Evolutionary conservation across 2,888 invertebrate species (phyloP), one percentile per base, ranked within the genome.

Genomic region (Linnaemya tessellans): DNA sequence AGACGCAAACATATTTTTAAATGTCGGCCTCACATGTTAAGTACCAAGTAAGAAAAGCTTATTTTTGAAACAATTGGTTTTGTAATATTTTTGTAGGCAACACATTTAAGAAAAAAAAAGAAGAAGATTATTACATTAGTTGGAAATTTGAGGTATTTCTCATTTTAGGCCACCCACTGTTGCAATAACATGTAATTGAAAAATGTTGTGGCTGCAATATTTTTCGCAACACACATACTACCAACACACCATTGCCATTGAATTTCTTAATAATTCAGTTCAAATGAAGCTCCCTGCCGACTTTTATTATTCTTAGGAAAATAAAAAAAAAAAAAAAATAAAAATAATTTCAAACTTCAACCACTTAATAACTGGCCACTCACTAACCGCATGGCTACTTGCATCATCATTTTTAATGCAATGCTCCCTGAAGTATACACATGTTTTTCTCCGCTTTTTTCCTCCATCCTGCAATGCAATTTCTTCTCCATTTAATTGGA

Each of bases 401-500:
- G 11, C 35, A 22, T 51, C 67, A 41, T 13, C 11, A n/a, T 15
- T 13, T 68, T 51, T 22, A 22, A 20, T 35, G 18, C 22, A 22
- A 9, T n/a, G 30, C 22, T 30, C 22, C 41, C n/a, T 62, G 30
- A 46, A 43, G 43, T 79, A 46, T 70, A 4, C 60, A 41, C 18
- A 60, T 38, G 62, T 64, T 79, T 70, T 51, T 41, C 8, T 30
- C 5, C n/a, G n/a, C 20, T 30, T 5, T 58, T 35, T 58, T 35
- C 49, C 11, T 30, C 20, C 15, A 22, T n/a, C 18, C 49, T 68
- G 41, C 9, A 5, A 18, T 51, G 18, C 11, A 9, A 1, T 43
- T 68, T 49, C 49, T 78, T 30, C 41, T 56, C 18, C 41, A 70
- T 54, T 62, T 70, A 62, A 79, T 79, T 79, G 30, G 60, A 79